A percentile compares a stretch with the other conserved stretches of the same genome.
Evolutionary conservation across 2,888 invertebrate genomes (phyloP).

Genomic region (Orchesella flavescens): DNA sequence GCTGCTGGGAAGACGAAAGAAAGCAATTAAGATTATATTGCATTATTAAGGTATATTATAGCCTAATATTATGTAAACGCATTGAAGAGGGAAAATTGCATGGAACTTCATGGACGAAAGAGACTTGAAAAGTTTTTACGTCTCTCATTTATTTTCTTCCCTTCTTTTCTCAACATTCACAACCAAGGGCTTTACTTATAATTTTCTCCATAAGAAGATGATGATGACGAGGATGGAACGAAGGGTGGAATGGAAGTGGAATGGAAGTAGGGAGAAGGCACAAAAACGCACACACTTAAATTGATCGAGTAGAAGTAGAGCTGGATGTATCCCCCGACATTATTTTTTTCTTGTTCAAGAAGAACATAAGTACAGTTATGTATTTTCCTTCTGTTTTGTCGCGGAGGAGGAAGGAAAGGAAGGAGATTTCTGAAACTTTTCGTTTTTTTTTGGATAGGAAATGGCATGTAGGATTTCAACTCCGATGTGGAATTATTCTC

Average conservation of each 20-base stretch:
- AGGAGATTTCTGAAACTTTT: too few species aligned
- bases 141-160: conserved; percentile 1
- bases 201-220: not conserved
- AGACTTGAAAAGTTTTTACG: not conserved
- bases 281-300: conserved; percentile 27
- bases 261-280: not conserved
- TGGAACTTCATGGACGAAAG: not conserved
- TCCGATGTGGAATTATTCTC: too few species aligned
- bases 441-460: too few species aligned
- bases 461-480: too few species aligned
- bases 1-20: conserved; percentile 25
- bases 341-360: too few species aligned
- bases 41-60: conserved; percentile 47
- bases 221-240: not conserved
- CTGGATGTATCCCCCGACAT: too few species aligned
- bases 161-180: not conserved
- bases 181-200: not conserved
- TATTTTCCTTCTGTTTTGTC: too few species aligned
- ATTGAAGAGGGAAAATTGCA: not conserved
- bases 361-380: too few species aligned
- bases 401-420: too few species aligned
- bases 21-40: conserved; percentile 58
- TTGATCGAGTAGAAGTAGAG: not conserved
- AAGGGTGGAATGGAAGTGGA: not conserved
- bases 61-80: conserved; percentile 14